phyloP scores from a whole-genome alignment of 2,888 invertebrate genomes.

The Cosmia trapezina region DNA sequence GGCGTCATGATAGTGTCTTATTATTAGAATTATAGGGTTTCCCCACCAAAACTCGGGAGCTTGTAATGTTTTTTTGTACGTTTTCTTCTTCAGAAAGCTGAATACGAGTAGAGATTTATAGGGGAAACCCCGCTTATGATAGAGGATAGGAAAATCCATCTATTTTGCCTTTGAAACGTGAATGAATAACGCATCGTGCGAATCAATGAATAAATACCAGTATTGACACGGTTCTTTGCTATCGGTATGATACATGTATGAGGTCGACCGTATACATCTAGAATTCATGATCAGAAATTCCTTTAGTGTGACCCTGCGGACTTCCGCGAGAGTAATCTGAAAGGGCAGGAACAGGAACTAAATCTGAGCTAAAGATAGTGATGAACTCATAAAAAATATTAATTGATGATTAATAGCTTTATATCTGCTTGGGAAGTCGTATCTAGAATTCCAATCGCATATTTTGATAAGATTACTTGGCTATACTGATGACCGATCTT shows the following conservation, averaged over 20 bases:
- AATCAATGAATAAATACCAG: conserved; percentile 54
- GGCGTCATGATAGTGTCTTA: conserved; percentile 24
- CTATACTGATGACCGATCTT: conserved; percentile 6
- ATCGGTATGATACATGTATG: conserved; percentile 46
- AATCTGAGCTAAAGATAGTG: conserved; percentile 5
- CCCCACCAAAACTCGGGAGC: conserved; percentile 25
- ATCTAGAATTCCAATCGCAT: conserved; percentile 37
- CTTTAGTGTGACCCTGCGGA: conserved; percentile 20
- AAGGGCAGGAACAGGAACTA: neutral
- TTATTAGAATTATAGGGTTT: conserved; percentile 48
- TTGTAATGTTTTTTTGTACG: conserved; percentile 47
- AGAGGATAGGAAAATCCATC: conserved; percentile 16
- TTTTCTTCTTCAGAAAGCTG: conserved; percentile 43
- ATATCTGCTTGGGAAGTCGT: conserved; percentile 1
- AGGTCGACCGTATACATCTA: conserved; percentile 33
- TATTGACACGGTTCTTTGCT: conserved; percentile 27
- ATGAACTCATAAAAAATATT: conserved; percentile 23
- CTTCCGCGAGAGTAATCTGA: conserved; percentile 12
- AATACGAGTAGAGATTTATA: conserved; percentile 27
- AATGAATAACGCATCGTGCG: conserved; percentile 51
- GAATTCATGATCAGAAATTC: conserved; percentile 40
- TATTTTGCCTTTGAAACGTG: conserved; percentile 35
- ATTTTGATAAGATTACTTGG: conserved; percentile 33
- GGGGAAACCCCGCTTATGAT: conserved; percentile 31
- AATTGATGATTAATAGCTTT: conserved; percentile 29